phyloP scores from a whole-genome alignment of 2,113 vertebrate species.

The Ceuthmochares aereus region DNA sequence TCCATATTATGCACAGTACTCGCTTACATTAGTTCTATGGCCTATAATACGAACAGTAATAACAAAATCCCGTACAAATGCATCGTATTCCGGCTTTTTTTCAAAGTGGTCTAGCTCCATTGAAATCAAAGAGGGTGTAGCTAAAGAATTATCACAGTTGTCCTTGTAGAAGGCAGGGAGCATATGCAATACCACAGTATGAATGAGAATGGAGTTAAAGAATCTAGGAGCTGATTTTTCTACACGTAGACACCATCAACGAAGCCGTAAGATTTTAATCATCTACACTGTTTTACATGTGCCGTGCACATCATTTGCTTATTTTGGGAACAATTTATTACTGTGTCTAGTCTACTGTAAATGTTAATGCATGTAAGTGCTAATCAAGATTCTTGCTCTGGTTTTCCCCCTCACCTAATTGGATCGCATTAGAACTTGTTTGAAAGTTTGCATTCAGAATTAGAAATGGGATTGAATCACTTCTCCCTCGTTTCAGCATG shows the following conservation, averaged over 20 bases:
- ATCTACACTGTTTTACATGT: neutral
- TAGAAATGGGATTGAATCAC: neutral
- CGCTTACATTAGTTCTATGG: neutral
- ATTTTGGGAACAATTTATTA: constrained; percentile 46
- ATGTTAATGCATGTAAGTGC: constrained; percentile 46
- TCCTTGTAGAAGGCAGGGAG: neutral
- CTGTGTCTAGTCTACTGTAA: constrained; percentile 48
- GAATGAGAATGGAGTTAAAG: neutral
- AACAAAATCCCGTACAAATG: neutral
- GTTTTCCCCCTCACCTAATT: constrained; percentile 28
- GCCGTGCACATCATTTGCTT: neutral
- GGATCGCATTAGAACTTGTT: constrained; percentile 18
- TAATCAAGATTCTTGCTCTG: constrained; percentile 25
- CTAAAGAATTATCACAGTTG: neutral
- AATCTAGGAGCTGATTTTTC: neutral
- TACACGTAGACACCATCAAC: neutral
- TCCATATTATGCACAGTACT: neutral
- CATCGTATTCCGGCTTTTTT: neutral
- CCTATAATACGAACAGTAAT: neutral
- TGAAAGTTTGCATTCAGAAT: constrained; percentile 11
- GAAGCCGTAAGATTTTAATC: neutral
- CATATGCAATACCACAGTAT: accelerated
- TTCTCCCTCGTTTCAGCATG: neutral
- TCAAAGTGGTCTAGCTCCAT: accelerated
- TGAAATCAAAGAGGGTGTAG: accelerated